Evolutionary conservation across 1,140 invertebrate species (phyloP), one percentile per base, ranked within the genome.

Genomic region (Hirudo medicinalis): DNA sequence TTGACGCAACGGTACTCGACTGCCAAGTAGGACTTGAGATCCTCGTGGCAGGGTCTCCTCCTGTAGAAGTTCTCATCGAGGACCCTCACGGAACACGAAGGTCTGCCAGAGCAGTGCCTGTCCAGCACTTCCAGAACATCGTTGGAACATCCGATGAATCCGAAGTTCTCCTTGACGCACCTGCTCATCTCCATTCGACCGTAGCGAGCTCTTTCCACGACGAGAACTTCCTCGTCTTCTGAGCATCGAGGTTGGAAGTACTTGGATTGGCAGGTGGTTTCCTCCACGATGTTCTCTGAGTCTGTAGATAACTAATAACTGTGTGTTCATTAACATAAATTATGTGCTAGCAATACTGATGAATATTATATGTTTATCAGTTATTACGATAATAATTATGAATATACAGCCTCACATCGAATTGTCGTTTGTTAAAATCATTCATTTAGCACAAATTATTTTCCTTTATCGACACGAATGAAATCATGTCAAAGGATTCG

Each of bases 101-200:
- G 32, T 40, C 73, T 54, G 25, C 70, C 70, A 40, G 73, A 74
- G 27, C 73, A 74, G 13, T 55, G 54, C 6, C n/a, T 32, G 57
- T 74, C 73, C 54, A 74, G 25, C 0, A 72, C n/a, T 4, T 60
- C 17, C 32, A 74, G 49, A 6, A 74, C 73, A n/a, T 74, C 70
- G 27, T 69, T 54, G n/a, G 63, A 54, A 22, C 73, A 74, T 8
- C 70, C 70, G 49, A 74, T 68, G 73, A 67, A 74, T 13, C 70
- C 73, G 73, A 74, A 74, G 29, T 71, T 55, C 49, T 68, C 54
- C 36, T 40, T 32, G n/a, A 74, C 70, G 70, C 73, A 74, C 43
- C 20, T 70, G 29, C 69, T 70, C 32, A 54, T 36, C 22, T 70
- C 49, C 69, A 70, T 54, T 70, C 69, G 69, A 54, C 69, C 69